Conservation (phyloP, 2,888 invertebrate species). For the Drosophila nr. medialis region DNA sequence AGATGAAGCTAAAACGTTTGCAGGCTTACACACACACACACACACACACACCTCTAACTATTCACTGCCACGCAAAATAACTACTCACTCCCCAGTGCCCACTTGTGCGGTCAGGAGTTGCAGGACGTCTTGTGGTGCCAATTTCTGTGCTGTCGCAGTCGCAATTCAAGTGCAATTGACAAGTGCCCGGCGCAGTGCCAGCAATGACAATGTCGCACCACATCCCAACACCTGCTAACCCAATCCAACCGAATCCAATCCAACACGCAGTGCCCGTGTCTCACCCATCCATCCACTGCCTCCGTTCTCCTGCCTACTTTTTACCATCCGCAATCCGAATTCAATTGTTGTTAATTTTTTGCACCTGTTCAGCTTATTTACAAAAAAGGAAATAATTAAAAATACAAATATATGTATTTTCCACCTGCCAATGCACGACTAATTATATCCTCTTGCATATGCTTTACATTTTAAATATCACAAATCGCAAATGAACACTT, state of each 20-base stretch:
- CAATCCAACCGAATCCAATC: background rate
- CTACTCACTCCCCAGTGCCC: background rate
- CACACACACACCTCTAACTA: background rate
- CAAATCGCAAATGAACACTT: background rate
- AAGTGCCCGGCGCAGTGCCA: constrained; percentile 34
- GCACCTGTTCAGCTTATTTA: constrained; percentile 24
- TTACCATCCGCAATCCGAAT: constrained; percentile 6
- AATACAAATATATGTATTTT: constrained; percentile 1
- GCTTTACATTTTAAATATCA: background rate
- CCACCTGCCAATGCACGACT: background rate
- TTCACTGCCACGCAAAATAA: background rate
- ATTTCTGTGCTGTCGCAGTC: constrained; percentile 23
- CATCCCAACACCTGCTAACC: background rate
- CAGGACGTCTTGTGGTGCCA: constrained; percentile 38
- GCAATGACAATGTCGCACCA: constrained; percentile 14
- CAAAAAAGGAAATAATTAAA: constrained; percentile 2
- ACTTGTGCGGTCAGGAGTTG: constrained; percentile 24
- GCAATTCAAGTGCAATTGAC: constrained; percentile 52
- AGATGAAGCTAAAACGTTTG: background rate
- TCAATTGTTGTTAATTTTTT: constrained; percentile 50
- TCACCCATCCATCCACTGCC: background rate
- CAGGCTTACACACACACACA: background rate
- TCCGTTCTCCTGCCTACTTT: background rate
- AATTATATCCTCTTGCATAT: background rate
- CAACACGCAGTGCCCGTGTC: background rate